Base-by-base conservation (phyloP, 2,113 vertebrate genomes). In the Siniperca chuatsi region DNA sequence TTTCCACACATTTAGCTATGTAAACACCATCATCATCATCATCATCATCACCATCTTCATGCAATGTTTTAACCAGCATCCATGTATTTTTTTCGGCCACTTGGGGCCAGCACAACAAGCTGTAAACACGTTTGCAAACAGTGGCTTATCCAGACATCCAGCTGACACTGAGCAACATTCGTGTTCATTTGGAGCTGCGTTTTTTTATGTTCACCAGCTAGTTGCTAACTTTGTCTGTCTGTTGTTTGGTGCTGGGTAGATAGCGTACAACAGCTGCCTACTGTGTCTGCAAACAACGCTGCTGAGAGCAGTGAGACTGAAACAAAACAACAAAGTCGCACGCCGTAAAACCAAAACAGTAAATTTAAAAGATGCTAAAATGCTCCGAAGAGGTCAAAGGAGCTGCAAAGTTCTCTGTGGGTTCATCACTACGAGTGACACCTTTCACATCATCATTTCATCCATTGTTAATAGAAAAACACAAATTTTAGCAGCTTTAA, bases 41-140 rank as follows among this genome's bases (percentile, higher is more conserved):
- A 29, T 29, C 21, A 29, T 52, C 25, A 29, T 12, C 29, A 21
- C 29, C 29, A 29, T 29, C 25, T 35, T 21, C 18, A 21, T 70
- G 48, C 48, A 12, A 13, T 70, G 76, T 73, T 77, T 52, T 54
- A 62, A 74, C 64, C 13, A 25, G 37, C 29, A 40, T 16, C 20
- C 6, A 61, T 25, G 60, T 18, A 46, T 68, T 25, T 55, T 21
- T 48, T 73, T 74, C 10, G 21, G 9, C 57, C 15, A 70, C 48
- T 44, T 23, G 29, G 40, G 42, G 71, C 54, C 46, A 75, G 52
- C 8, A 40, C 25, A 62, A 9, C 42, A 46, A 60, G 1, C 42
- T 46, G 57, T 12, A 12, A 72, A 64, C 62, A 65, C 55, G 52
- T 16, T 10, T 18, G 42, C 42, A 54, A 71, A 71, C 20, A 40